phyloP scores from a whole-genome alignment of 2,888 invertebrate genomes.

The Chironomus tentans region DNA sequence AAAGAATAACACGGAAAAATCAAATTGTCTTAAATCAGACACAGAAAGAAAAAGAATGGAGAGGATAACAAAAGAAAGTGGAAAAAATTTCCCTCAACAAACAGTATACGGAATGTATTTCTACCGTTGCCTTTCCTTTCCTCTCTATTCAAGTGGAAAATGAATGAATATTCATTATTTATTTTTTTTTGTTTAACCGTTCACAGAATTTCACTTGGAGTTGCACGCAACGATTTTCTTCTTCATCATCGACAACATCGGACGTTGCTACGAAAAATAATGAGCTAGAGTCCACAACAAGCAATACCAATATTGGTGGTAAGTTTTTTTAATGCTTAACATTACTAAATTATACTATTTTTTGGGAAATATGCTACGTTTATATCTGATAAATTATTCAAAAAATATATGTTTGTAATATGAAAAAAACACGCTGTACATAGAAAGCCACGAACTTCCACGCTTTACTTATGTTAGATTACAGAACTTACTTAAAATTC shows the following conservation, averaged over 20 bases:
- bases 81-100: no score
- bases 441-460: no score
- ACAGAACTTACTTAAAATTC: no score
- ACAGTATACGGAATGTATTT: neutral
- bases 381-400: neutral
- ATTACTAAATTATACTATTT: neutral
- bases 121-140: neutral
- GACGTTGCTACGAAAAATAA: constrained; percentile 1
- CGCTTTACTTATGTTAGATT: no score
- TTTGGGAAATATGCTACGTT: neutral
- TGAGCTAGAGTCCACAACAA: constrained; percentile 5
- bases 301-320: neutral
- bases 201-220: constrained; percentile 16
- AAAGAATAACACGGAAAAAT: no score
- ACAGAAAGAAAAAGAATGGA: no score
- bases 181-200: neutral
- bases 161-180: neutral
- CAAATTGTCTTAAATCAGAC: no score
- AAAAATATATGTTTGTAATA: no score
- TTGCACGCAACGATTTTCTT: constrained; percentile 20
- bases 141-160: neutral
- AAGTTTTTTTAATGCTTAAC: neutral
- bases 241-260: constrained; percentile 8
- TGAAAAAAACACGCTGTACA: no score
- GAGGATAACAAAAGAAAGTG: no score